Base-by-base conservation (phyloP, 2,113 vertebrate genomes). In the Aegithalos caudatus region DNA sequence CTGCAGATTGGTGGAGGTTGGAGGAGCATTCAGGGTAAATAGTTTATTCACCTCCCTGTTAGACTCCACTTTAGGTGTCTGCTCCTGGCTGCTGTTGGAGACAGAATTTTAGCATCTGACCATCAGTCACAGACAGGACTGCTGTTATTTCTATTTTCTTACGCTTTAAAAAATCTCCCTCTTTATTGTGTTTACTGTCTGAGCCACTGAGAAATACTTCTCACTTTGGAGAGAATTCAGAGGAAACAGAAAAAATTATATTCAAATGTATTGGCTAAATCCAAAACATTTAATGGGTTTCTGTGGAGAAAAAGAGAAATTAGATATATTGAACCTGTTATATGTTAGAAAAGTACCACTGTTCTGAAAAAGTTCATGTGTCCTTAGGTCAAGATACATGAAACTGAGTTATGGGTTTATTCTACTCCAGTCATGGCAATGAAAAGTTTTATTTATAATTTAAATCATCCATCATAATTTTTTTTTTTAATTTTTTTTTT, bases 181-280 rank as follows among this genome's bases (percentile, higher is more conserved):
- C 20, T 81, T 76, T 76, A 22, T 40, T 80, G 19, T 45, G 15
- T 81, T 81, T 66, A 35, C 66, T 88, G 23, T 92, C 94, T 90
- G 45, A 69, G 71, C 61, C 62, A 69, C 21, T 60, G 47, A 93
- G 40, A 95, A 81, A 50, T 33, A 21, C 19, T 72, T 76, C 21
- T 69, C 35, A 47, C 14, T 93, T 91, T 67, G 42, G 86, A 90
- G 29, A 47, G 40, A 44, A 76, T 93, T 72, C 71, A 54, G 31
- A 95, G 44, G 76, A 92, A 65, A 94, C 38, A 86, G 44, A 35
- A 90, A 86, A 86, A 85, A 29, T 1, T 3, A 38, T 62, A 88
- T 90, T 78, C 25, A 94, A 94, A 69, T 86, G 11, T 81, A 58
- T 74, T 83, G 47, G 65, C 67, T 91, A 92, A 88, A 92, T 95